phyloP scores from a whole-genome alignment of 2,888 invertebrate species.

The Didymodactylos carnosus region DNA sequence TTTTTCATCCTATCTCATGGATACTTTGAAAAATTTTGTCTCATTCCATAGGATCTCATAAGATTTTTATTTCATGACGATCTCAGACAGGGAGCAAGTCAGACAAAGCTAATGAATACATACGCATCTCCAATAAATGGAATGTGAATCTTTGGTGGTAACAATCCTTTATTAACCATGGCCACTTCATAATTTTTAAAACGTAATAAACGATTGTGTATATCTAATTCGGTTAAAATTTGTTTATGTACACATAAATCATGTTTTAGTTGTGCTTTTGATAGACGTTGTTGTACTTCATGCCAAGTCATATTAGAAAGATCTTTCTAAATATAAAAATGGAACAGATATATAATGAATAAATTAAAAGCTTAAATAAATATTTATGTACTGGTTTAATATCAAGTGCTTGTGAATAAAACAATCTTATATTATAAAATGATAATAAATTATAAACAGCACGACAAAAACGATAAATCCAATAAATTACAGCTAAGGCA shows the following conservation, averaged over 20 bases:
- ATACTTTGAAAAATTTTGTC: no score
- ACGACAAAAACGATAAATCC: slow-evolving; percentile 55
- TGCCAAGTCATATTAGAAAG: slow-evolving; percentile 51
- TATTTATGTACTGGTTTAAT: slow-evolving; percentile 48
- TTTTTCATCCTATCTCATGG: no score
- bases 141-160: slow-evolving; percentile 61
- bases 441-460: slow-evolving; percentile 60
- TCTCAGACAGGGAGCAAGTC: no score
- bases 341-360: neutral
- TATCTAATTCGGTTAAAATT: slow-evolving; percentile 69
- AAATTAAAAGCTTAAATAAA: neutral
- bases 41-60: no score
- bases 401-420: slow-evolving; percentile 66
- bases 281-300: slow-evolving; percentile 61
- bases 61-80: no score
- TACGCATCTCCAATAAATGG: slow-evolving; percentile 61
- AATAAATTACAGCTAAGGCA: slow-evolving; percentile 48
- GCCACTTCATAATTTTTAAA: slow-evolving; percentile 88
- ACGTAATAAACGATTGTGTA: slow-evolving; percentile 86
- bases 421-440: slow-evolving; percentile 72
- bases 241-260: slow-evolving; percentile 93
- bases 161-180: slow-evolving; percentile 75
- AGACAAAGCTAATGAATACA: slow-evolving; percentile 14
- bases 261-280: slow-evolving; percentile 74
- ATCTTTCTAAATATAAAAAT: slow-evolving; percentile 19